Base-by-base conservation (phyloP, 2,113 vertebrate genomes). In the Serilophus lunatus region DNA sequence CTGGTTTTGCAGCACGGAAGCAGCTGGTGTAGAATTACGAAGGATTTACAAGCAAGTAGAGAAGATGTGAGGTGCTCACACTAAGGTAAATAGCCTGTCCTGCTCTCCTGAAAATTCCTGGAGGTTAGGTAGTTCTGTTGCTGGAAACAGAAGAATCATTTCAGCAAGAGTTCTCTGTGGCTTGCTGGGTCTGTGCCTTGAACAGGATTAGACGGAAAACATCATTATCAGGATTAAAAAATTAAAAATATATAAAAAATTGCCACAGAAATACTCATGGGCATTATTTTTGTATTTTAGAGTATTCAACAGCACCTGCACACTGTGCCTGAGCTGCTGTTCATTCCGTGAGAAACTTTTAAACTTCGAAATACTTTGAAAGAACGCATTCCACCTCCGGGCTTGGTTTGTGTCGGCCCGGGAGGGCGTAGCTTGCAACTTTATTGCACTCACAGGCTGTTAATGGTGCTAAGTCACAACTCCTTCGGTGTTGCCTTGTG, bases 321-420 rank as follows among this genome's bases (percentile, higher is more conserved):
- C 9, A 0, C 18, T 5, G 24, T 12, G 31, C 35, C 54, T 11
- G 42, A 61, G 60, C 38, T 40, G 31, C 79, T 44, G 64, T 3
- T 6, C 7, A 4, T 15, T 36, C 66, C 6, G 33, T 7, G 22
- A 33, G 54, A n/a, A 50, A 63, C 6, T 40, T 74, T 29, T 11
- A 20, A 9, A 8, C 18, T 61, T 36, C 40, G 2, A 8, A 42
- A 15, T 2, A 25, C 33, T 31, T 35, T 0, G 12, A 9, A 61
- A 26, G 54, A 16, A 13, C 5, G 53, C 12, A 7, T n/a, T 38
- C 14, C 3, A 2, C 10, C 6, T 20, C 25, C 2, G 9, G 50
- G 60, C 23, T 63, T 0, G 7, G n/a, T 36, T 45, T 11, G 25
- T 0, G 6, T 3, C 3, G 23, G 20, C 51, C n/a, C 2, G 10